Conservation (phyloP, 2,888 invertebrate species). For the Apodemia mormo region DNA sequence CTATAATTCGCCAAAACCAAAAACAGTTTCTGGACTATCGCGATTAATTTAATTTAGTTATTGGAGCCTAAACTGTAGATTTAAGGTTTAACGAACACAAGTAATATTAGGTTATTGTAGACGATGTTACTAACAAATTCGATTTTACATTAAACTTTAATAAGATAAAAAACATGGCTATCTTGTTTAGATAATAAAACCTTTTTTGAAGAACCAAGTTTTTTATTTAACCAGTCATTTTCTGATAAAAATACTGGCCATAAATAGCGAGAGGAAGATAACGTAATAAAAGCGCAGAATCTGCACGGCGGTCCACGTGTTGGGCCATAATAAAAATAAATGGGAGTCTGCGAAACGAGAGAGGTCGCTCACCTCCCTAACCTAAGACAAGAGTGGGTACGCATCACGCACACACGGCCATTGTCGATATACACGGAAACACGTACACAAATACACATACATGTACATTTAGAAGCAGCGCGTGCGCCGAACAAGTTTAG, state of each 20-base stretch:
- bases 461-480: slow-evolving; percentile 60
- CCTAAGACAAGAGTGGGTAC: slow-evolving; percentile 76
- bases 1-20: too few species aligned
- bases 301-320: slow-evolving; percentile 68
- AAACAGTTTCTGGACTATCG: too few species aligned
- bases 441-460: slow-evolving; percentile 44
- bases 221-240: slow-evolving; percentile 15
- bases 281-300: slow-evolving; percentile 65
- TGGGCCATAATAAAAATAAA: slow-evolving; percentile 78
- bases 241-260: slow-evolving; percentile 28
- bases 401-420: slow-evolving; percentile 62
- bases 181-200: slow-evolving; percentile 9
- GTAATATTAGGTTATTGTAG: not conserved
- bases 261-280: slow-evolving; percentile 61
- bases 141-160: not conserved
- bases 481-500: slow-evolving; percentile 78
- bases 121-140: not conserved
- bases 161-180: not conserved
- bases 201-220: slow-evolving; percentile 8
- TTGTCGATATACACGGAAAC: slow-evolving; percentile 32
- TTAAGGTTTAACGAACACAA: not conserved
- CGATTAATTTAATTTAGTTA: too few species aligned
- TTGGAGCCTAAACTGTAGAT: too few species aligned
- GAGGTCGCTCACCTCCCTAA: slow-evolving; percentile 81
- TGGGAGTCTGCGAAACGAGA: slow-evolving; percentile 72